Evolutionary conservation across 1,140 invertebrate genomes (phyloP), one percentile per base, ranked within the genome.

Genomic region (Paralvinella palmiformis): DNA sequence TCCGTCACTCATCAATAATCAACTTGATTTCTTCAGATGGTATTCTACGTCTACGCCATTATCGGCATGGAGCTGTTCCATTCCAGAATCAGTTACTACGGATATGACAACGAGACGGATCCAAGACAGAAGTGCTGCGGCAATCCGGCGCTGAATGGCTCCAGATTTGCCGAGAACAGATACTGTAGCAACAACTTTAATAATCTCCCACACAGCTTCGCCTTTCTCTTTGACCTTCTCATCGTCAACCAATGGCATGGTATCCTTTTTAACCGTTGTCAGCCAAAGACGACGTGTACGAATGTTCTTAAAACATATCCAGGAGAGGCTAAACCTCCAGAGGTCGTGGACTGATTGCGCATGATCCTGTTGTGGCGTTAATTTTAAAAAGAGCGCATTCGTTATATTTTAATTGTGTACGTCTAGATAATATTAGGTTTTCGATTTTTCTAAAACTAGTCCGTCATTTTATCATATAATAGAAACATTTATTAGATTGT

Each of bases 231-330:
- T 75, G 83, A 84, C 64, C 72, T 85, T 3, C 83, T 79, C 48
- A 83, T 84, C 32, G 84, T 85, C 53, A 85, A 85, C 71, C 84
- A 85, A 67, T 85, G 84, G 84, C 83, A 85, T 77, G 80, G 82
- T 83, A 84, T 83, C 79, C 81, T 81, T 81, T 81, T 31, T n/a
- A n/a, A n/a, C n/a, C n/a, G n/a, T n/a, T n/a, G n/a, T n/a, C n/a
- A n/a, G n/a, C n/a, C 15, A 55, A 29, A 41, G n/a, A 31, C 32
- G 22, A 45, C 29, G 20, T 27, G 20, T 29, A 45, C 33, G n/a
- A 32, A 27, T 53, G 36, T 36, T 48, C 24, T 48, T 20, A n/a
- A 41, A n/a, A 35, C 32, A 52, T 31, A 36, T 62, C 5, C 22
- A 37, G 41, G 15, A 65, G 15, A 17, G 68, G 24, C 57, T 57